Conservation (phyloP, 1,140 invertebrate genomes). For the Hydropsyche tenuis region DNA sequence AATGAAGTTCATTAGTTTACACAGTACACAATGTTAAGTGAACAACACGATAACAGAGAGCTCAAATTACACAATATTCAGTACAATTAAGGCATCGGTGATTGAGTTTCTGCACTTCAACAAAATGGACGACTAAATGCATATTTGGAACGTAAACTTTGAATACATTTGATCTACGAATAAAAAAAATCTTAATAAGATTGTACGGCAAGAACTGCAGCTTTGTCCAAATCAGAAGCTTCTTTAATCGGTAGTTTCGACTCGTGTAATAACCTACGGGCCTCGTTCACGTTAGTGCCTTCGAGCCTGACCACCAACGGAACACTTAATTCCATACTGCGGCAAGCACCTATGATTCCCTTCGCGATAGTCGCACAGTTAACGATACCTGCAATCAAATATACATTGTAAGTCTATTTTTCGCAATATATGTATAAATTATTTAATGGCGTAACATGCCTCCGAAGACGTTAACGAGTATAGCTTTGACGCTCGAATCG, state of each 20-base stretch:
- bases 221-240: slow-evolving; percentile 88
- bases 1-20: no score
- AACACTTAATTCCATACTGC: slow-evolving; percentile 79
- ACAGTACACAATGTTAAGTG: no score
- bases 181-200: slow-evolving; percentile 37
- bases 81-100: no score
- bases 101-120: no score
- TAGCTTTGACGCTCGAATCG: slow-evolving; percentile 91
- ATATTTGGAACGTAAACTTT: no score
- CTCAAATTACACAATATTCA: no score
- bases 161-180: no score
- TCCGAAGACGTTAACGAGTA: slow-evolving; percentile 98
- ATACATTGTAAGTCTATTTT: not conserved
- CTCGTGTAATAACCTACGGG: slow-evolving; percentile 76
- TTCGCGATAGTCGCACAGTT: slow-evolving; percentile 97
- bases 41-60: no score
- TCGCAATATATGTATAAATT: not conserved
- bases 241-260: slow-evolving; percentile 84
- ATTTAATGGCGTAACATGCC: slow-evolving; percentile 67
- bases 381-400: slow-evolving; percentile 74
- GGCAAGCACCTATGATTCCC: slow-evolving; percentile 90
- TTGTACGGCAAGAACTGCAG: slow-evolving; percentile 84
- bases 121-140: no score
- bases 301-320: slow-evolving; percentile 93
- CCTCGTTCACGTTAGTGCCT: slow-evolving; percentile 75